These are phyloP conservation scores for Liasis olivaceus DNA, from an alignment of 2,797 vertebrate species.

Conservation along the genomic window DNA sequence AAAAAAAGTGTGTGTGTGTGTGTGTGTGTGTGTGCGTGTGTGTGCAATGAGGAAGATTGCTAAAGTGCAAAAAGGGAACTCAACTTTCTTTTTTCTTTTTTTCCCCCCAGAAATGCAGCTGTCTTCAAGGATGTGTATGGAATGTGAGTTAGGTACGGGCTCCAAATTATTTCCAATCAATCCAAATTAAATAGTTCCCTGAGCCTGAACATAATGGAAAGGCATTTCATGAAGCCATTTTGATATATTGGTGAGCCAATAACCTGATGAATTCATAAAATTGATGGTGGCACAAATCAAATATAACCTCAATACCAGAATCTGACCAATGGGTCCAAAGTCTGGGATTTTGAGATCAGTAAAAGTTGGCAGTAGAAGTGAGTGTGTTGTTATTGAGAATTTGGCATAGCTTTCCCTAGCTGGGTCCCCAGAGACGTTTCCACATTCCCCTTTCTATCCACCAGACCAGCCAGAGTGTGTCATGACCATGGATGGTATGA, in stretches of 20 bases:
- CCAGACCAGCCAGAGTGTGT: background rate
- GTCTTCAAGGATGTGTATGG: background rate
- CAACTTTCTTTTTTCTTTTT: background rate
- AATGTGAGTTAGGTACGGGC: background rate
- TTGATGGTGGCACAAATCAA: background rate
- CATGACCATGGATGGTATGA: background rate
- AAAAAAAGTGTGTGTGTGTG: background rate
- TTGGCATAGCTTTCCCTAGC: background rate
- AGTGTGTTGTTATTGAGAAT: background rate
- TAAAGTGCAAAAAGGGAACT: conserved; percentile 3
- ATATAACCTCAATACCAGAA: background rate
- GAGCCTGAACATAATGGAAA: background rate
- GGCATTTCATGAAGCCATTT: background rate
- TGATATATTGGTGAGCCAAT: background rate
- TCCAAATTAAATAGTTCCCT: background rate
- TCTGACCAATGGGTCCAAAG: no score
- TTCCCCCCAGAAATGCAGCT: background rate
- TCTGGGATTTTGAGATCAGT: no score
- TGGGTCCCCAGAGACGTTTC: background rate
- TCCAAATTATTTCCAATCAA: background rate
- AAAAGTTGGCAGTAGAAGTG: background rate
- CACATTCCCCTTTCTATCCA: background rate
- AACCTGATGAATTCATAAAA: background rate
- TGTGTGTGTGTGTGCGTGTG: background rate
- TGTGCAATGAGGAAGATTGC: background rate